phyloP scores from a whole-genome alignment of 2,888 invertebrate species.

The Synergus laeviventris region DNA sequence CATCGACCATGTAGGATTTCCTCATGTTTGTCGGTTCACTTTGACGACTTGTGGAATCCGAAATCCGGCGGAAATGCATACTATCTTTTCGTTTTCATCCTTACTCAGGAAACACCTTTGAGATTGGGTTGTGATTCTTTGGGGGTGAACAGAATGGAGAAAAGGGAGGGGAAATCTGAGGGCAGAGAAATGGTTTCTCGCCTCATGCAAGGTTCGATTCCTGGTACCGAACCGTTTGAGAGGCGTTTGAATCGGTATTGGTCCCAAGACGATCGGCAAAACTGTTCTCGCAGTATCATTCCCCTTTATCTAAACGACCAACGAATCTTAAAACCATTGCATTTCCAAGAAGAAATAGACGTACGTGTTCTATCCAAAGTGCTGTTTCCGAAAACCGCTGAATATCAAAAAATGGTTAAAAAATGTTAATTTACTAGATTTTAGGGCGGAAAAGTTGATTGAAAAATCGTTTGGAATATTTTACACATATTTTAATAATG shows the following conservation, averaged over 20 bases:
- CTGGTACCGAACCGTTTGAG: slow-evolving; percentile 50
- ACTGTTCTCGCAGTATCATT: slow-evolving; percentile 59
- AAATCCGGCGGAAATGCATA: slow-evolving; percentile 32
- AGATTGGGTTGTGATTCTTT: slow-evolving; percentile 15
- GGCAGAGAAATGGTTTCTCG: slow-evolving; percentile 48
- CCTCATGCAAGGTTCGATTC: slow-evolving; percentile 49
- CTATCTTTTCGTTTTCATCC: slow-evolving; percentile 8
- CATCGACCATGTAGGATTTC: slow-evolving; percentile 11
- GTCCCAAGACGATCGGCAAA: slow-evolving; percentile 57
- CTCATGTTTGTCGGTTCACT: slow-evolving; percentile 27
- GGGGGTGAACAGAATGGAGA: slow-evolving; percentile 38
- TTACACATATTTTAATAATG: neutral
- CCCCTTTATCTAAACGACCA: slow-evolving; percentile 63
- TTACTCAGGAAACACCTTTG: neutral
- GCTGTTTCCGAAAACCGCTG: slow-evolving; percentile 35
- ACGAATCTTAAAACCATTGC: slow-evolving; percentile 57
- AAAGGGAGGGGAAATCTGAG: slow-evolving; percentile 34
- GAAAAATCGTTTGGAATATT: neutral
- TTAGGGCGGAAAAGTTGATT: neutral
- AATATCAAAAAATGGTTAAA: neutral
- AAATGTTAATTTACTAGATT: neutral
- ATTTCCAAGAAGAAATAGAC: slow-evolving; percentile 45
- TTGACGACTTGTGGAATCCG: slow-evolving; percentile 5
- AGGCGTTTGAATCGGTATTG: slow-evolving; percentile 56
- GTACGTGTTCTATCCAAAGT: slow-evolving; percentile 46